Conservation (phyloP, 2,113 vertebrate species). For the Tragelaphus imberbis region DNA sequence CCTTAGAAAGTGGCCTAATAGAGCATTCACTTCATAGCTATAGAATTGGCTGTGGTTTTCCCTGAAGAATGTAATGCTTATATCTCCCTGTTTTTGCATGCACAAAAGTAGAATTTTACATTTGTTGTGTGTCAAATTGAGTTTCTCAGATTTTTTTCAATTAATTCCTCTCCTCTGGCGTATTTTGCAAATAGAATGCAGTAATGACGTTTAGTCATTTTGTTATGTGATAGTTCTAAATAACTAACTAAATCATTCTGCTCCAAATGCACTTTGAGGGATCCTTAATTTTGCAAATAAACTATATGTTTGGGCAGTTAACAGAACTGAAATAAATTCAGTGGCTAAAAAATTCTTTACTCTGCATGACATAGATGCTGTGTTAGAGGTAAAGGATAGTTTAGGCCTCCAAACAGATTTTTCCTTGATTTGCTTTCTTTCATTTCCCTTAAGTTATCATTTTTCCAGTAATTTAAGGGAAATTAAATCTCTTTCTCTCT, state of each 20-base stretch:
- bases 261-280: not conserved
- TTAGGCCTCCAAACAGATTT: not conserved
- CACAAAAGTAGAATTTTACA: not conserved
- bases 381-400: not conserved
- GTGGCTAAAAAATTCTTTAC: not conserved
- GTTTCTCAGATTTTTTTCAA: not conserved
- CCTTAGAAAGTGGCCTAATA: not conserved
- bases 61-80: not conserved
- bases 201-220: not conserved
- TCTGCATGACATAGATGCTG: not conserved
- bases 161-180: not conserved
- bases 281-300: constrained; percentile 17
- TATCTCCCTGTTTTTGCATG: not conserved
- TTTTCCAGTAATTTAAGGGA: not conserved
- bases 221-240: not conserved
- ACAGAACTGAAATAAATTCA: not conserved
- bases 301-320: not conserved
- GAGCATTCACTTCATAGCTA: not conserved
- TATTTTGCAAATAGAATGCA: constrained; percentile 1
- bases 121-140: not conserved
- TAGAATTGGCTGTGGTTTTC: not conserved
- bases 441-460: not conserved
- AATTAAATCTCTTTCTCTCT: not conserved
- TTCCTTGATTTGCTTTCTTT: not conserved
- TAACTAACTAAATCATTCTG: not conserved